Evolutionary conservation across 2,797 vertebrate species (phyloP).

Genomic region (Chloroceryle inda): DNA sequence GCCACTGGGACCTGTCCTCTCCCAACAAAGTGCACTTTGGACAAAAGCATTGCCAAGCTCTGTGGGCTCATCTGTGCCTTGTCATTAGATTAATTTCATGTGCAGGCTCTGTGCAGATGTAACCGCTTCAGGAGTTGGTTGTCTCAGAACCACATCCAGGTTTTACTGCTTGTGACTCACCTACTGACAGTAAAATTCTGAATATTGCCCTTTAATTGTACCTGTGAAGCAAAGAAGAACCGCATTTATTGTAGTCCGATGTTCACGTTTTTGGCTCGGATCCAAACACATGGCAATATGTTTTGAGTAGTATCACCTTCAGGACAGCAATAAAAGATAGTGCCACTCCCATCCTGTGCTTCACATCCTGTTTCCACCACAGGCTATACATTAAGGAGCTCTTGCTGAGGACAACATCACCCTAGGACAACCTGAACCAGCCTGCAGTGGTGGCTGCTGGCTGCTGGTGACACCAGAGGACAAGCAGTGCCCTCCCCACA

Average conservation of each 20-base stretch:
- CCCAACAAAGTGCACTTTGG: rapidly evolving
- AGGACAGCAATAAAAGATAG: neutral
- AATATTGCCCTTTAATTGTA: neutral
- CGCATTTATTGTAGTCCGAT: neutral
- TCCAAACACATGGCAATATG: neutral
- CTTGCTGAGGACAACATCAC: neutral
- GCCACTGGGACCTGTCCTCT: rapidly evolving
- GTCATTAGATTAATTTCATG: neutral
- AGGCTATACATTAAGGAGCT: neutral
- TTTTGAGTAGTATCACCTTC: neutral
- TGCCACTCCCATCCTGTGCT: constrained; percentile 68
- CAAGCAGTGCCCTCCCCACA: rapidly evolving
- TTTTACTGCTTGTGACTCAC: neutral
- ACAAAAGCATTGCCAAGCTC: neutral
- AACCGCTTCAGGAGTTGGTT: neutral
- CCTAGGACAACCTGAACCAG: neutral
- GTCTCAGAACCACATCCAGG: neutral
- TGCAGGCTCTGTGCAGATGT: rapidly evolving
- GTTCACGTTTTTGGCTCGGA: constrained; percentile 5
- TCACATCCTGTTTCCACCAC: constrained; percentile 71
- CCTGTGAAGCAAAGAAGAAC: neutral
- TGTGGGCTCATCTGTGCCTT: neutral
- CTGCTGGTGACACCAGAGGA: neutral
- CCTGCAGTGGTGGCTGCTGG: neutral
- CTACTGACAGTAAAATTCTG: neutral